A percentile compares a stretch with the other conserved stretches of the same genome.
phyloP scores from a whole-genome alignment of 2,113 vertebrate genomes.

The Pelecanoides urinatrix region DNA sequence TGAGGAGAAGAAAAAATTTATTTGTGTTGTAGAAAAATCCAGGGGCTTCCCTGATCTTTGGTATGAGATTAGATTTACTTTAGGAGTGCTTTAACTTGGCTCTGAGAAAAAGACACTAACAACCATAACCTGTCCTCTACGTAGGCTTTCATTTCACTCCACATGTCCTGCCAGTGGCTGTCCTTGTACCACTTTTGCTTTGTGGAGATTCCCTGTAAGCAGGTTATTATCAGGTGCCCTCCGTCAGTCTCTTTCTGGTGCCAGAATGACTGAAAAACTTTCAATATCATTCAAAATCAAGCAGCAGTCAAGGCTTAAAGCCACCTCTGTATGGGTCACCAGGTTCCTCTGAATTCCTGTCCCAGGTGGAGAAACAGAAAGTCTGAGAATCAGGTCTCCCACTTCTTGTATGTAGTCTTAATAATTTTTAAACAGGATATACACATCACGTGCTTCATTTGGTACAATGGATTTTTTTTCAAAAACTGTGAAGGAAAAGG shows the following conservation, averaged over 20 bases:
- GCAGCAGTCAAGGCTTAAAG: not conserved
- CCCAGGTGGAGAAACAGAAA: not conserved
- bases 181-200: not conserved
- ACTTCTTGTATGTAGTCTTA: not conserved
- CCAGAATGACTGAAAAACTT: not conserved
- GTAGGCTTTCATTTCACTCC: not conserved
- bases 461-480: not conserved
- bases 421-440: not conserved
- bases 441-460: not conserved
- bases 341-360: not conserved
- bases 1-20: not conserved
- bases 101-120: not conserved
- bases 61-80: not conserved
- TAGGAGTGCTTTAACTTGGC: not conserved
- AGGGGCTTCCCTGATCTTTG: not conserved
- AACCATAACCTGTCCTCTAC: not conserved
- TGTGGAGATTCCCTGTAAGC: not conserved
- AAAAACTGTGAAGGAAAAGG: not conserved
- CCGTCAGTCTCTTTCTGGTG: not conserved
- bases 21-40: not conserved
- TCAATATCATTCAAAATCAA: not conserved
- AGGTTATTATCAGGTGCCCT: not conserved
- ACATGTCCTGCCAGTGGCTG: not conserved
- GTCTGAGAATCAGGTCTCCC: not conserved
- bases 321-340: not conserved